These are phyloP conservation scores for Cuniculus paca DNA, from an alignment of 2,797 vertebrate genomes.

Conservation along the genomic window DNA sequence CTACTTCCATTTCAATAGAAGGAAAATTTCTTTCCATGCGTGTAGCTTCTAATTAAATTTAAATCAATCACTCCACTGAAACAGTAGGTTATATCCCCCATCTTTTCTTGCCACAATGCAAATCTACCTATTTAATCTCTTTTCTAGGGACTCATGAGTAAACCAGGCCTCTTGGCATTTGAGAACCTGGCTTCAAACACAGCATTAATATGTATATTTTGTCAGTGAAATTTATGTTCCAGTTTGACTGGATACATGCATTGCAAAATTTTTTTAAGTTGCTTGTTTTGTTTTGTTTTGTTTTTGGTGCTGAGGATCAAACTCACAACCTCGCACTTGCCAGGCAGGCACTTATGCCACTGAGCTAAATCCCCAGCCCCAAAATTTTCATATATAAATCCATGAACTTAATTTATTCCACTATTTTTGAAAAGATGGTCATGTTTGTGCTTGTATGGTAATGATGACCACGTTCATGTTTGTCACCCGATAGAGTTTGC, in stretches of 20 bases:
- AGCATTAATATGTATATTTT: not conserved
- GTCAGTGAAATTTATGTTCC: not conserved
- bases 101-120: not conserved
- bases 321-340: no score
- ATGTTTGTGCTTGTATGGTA: not conserved
- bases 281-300: no score
- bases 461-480: not conserved
- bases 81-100: not conserved
- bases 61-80: not conserved
- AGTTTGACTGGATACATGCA: not conserved
- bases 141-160: not conserved
- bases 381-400: not conserved
- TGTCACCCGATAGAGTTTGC: not conserved
- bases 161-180: not conserved
- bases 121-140: constrained; percentile 3
- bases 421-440: not conserved
- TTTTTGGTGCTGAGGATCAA: no score
- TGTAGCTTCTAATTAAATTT: not conserved
- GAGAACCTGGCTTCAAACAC: not conserved
- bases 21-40: not conserved
- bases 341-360: no score
- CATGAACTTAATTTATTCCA: not conserved
- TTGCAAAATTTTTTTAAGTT: no score
- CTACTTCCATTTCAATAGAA: not conserved
- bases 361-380: no score